Base-by-base conservation (phyloP, 1,140 invertebrate genomes). In the Cydia fagiglandana region DNA sequence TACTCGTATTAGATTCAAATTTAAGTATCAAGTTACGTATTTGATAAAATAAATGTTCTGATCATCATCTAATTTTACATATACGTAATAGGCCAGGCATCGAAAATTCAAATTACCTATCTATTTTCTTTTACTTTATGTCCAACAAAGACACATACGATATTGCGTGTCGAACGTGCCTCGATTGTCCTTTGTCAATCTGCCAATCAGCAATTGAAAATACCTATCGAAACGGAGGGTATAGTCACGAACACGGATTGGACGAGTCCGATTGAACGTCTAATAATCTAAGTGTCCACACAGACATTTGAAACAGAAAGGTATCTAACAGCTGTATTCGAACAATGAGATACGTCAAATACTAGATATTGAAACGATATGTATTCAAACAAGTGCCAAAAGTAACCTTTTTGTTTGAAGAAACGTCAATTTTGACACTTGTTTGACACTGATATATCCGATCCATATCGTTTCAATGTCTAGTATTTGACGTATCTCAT, bases 131-230 rank as follows among this genome's bases (percentile, higher is more conserved):
- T 61, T 61, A 53, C 5, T 53, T 1, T 17, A 24, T 12, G 9
- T 24, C 20, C 56, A 61, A 24, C 9, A 24, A 61, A 20, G 56
- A 24, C 20, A 24, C 56, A 53, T n/a, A 61, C 56, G 56, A 61
- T 61, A 61, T 61, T 61, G 20, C 56, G 56, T 61, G 56, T 61
- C 17, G 56, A 24, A 61, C 56, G 56, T 61, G 56, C 56, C n/a
- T 61, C 56, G 56, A 61, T 10, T 61, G 56, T 61, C 56, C 56
- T 61, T 10, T 61, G 20, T 61, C 56, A 61, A 24, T 61, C 56
- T 61, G 56, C 56, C 56, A 61, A 61, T 61, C 56, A 61, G 56
- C 20, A 61, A 61, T 61, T 24, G 17, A n/a, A 61, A 61, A 61
- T 61, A 24, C 56, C 56, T 61, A 61, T 61, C 56, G 20, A 20